Percentiles rank a stretch among this genome's conserved stretches.
phyloP scores from a whole-genome alignment of 2,888 invertebrate genomes.

The Ligdia adustata region DNA sequence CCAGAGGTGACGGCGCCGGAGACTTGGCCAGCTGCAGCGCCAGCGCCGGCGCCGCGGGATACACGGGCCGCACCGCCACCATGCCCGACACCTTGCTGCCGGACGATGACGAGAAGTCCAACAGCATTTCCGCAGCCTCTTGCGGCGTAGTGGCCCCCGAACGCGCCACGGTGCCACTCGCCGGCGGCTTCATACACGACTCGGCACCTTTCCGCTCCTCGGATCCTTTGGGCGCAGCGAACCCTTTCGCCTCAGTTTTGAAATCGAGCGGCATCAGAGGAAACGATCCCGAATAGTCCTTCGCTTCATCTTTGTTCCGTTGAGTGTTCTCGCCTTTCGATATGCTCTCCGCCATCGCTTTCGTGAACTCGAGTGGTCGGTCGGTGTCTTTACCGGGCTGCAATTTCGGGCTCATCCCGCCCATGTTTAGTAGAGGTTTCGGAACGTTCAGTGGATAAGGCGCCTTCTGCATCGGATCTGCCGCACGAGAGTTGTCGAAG shows the following conservation, averaged over 20 bases:
- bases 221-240: slow-evolving; percentile 72
- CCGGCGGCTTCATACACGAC: slow-evolving; percentile 76
- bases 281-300: slow-evolving; percentile 63
- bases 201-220: slow-evolving; percentile 78
- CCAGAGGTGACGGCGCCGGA: slow-evolving; percentile 88
- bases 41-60: slow-evolving; percentile 84
- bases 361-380: slow-evolving; percentile 67
- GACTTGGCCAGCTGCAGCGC: slow-evolving; percentile 91
- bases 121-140: slow-evolving; percentile 86
- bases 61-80: slow-evolving; percentile 82
- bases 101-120: slow-evolving; percentile 86
- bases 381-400: slow-evolving; percentile 60
- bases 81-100: slow-evolving; percentile 82
- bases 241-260: slow-evolving; percentile 77
- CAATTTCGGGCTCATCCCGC: slow-evolving; percentile 73
- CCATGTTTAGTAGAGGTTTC: slow-evolving; percentile 74
- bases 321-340: slow-evolving; percentile 67
- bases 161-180: slow-evolving; percentile 69
- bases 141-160: slow-evolving; percentile 80
- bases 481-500: slow-evolving; percentile 66
- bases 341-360: slow-evolving; percentile 68
- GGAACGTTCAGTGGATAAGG: slow-evolving; percentile 75
- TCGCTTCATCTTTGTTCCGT: slow-evolving; percentile 69
- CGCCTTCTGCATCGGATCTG: slow-evolving; percentile 70
- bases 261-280: slow-evolving; percentile 74